Base-by-base conservation (phyloP, 2,113 vertebrate species). In the Sphaerodactylus townsendi region DNA sequence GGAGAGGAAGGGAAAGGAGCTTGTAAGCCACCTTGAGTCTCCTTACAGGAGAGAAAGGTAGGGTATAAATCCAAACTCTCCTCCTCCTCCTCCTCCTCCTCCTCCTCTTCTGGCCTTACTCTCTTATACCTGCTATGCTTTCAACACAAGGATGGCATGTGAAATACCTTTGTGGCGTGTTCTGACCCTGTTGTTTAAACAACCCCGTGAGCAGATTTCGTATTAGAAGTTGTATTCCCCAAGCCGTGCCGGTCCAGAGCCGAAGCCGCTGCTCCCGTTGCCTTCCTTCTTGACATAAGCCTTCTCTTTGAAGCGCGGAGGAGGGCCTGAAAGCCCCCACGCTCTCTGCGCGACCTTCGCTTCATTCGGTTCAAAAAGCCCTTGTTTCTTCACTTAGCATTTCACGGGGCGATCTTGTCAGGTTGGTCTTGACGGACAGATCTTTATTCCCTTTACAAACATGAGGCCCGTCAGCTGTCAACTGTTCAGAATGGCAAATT, bases 341-440 rank as follows among this genome's bases (percentile, higher is more conserved):
- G 17, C 82, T 41, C 30, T 89, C 87, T 77, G 0, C 15, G 59
- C 78, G 89, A 85, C 83, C 83, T 93, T 85, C 77, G 59, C n/a
- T n/a, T n/a, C 71, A 72, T 75, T 82, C 77, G 2, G 59, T 25
- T 76, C 46, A 74, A 69, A 80, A 69, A 86, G 39, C 73, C 74
- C 64, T 81, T 44, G 0, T 2, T 84, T 72, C 71, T 82, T 41
- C 37, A 19, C 2, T 81, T 82, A 82, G 68, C 69, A 76, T 91
- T 91, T 87, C 1, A 0, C 81, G 0, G 0, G 86, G 85, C 33
- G 79, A 5, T 50, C 53, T 79, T 41, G 28, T 79, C 59, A 84
- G 64, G 28, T 37, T 1, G 0, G 3, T 46, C 73, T 77, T 74
- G 89, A 37, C 25, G 44, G 46, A 71, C 39, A 23, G 15, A 46